These are phyloP conservation scores for Anthophora plumipes DNA, from an alignment of 2,888 invertebrate genomes.

Conservation along the genomic window DNA sequence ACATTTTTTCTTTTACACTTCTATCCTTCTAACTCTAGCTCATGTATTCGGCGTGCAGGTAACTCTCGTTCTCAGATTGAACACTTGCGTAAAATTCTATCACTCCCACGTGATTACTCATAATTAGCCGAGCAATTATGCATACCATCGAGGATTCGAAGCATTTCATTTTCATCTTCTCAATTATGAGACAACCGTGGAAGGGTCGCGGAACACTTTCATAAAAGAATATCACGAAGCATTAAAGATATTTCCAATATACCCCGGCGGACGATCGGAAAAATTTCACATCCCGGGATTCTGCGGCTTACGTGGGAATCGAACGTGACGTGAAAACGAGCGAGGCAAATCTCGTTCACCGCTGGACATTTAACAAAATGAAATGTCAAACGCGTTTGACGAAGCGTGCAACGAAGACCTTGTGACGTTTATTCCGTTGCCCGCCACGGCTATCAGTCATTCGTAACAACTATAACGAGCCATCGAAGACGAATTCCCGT, in stretches of 20 bases:
- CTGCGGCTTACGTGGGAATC: not conserved
- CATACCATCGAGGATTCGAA: no score
- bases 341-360: constrained; percentile 16
- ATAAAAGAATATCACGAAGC: not conserved
- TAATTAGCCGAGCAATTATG: no score
- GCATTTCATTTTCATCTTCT: no score
- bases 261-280: not conserved
- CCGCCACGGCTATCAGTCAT: not conserved
- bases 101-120: no score
- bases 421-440: not conserved
- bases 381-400: constrained; percentile 10
- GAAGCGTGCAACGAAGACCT: not conserved
- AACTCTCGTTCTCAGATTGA: no score
- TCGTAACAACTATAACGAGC: not conserved
- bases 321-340: constrained; percentile 12
- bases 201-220: no score
- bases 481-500: not conserved
- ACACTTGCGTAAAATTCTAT: no score
- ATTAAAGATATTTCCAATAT: not conserved
- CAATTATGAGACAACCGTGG: no score
- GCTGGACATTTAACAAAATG: constrained; percentile 26
- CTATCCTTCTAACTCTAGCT: no score
- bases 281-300: not conserved
- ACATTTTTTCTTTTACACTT: no score
- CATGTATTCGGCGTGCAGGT: no score